These are phyloP conservation scores for Cosmopolites sordidus DNA, from an alignment of 2,888 invertebrate genomes.

Conservation along the genomic window DNA sequence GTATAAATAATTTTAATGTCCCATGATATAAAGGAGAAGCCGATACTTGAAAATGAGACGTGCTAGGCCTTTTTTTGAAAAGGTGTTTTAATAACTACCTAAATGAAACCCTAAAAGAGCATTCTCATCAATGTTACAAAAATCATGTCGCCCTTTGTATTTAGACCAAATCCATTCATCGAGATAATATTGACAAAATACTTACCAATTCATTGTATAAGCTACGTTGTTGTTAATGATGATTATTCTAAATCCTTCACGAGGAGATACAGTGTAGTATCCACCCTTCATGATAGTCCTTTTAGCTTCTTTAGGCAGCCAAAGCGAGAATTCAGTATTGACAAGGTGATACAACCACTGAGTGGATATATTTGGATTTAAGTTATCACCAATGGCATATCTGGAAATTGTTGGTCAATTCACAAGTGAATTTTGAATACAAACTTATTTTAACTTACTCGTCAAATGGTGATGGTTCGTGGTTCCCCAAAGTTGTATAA, in stretches of 20 bases:
- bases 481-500: conserved; percentile 64
- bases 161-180: too few species aligned
- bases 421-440: too few species aligned
- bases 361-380: conserved; percentile 47
- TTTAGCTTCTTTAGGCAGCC: conserved; percentile 61
- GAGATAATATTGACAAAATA: too few species aligned
- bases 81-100: too few species aligned
- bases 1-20: too few species aligned
- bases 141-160: too few species aligned
- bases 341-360: conserved; percentile 72
- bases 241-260: conserved; percentile 67
- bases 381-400: conserved; percentile 6
- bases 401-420: conserved; percentile 7
- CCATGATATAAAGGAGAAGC: too few species aligned
- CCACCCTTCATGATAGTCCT: conserved; percentile 62
- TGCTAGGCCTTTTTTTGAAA: too few species aligned
- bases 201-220: conserved; percentile 64
- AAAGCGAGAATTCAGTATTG: conserved; percentile 64
- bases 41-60: too few species aligned
- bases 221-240: conserved; percentile 78
- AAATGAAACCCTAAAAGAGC: too few species aligned
- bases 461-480: conserved; percentile 71
- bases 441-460: too few species aligned
- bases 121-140: too few species aligned
- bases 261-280: conserved; percentile 66